A percentile compares a stretch with the other conserved stretches of the same genome.
Conservation (phyloP, 2,113 vertebrate species). For the Percina caprodes region DNA sequence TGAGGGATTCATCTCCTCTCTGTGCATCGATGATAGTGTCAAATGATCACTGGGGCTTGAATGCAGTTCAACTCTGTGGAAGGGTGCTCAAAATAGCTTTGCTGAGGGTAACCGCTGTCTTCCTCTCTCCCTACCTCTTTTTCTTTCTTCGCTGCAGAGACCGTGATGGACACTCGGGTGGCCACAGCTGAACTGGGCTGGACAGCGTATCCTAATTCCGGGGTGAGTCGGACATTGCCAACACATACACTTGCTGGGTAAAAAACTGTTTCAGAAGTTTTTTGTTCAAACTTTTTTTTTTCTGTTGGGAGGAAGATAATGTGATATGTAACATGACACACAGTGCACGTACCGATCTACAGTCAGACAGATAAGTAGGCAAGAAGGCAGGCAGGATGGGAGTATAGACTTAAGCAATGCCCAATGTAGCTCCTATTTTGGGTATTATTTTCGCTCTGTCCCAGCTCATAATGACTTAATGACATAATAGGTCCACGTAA, state of each 20-base stretch:
- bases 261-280: conserved; percentile 3
- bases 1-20: conserved; percentile 62
- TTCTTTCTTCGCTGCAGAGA: conserved; percentile 87
- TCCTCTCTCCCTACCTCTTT: conserved; percentile 18
- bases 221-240: conserved; percentile 88
- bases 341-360: conserved; percentile 6
- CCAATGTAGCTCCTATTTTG: conserved; percentile 71
- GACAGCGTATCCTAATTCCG: conserved; percentile 96
- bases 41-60: conserved; percentile 70
- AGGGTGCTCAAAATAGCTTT: conserved; percentile 61
- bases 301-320: neutral
- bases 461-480: conserved; percentile 82
- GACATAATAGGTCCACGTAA: conserved; percentile 82
- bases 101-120: conserved; percentile 60
- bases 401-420: conserved; percentile 63
- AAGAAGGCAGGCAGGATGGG: conserved; percentile 55
- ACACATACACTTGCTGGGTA: neutral
- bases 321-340: conserved; percentile 28
- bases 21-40: conserved; percentile 67
- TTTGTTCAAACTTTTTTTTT: neutral
- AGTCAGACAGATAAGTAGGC: conserved; percentile 57
- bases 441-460: conserved; percentile 80
- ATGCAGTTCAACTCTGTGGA: conserved; percentile 53
- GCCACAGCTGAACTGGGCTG: conserved; percentile 98
- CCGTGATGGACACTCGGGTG: conserved; percentile 97